These are phyloP conservation scores for Plutomurus gul DNA, from an alignment of 1,140 invertebrate genomes.

Conservation along the genomic window DNA sequence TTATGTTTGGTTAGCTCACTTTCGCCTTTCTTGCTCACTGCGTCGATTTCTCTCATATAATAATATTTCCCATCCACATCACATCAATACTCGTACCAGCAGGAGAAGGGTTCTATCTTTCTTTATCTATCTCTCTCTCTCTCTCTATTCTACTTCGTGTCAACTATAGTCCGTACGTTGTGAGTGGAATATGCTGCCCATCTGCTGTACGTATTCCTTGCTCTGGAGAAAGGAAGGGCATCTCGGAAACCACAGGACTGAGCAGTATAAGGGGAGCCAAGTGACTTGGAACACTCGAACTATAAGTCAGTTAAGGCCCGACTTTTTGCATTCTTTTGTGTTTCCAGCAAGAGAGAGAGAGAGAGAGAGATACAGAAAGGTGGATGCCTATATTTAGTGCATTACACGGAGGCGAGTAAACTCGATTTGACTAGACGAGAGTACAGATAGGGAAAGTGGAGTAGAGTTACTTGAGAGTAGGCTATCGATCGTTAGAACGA, in stretches of 20 bases:
- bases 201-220: too few species aligned
- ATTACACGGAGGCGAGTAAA: neutral
- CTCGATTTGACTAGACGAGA: neutral
- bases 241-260: too few species aligned
- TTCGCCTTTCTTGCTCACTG: neutral
- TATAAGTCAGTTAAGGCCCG: neutral
- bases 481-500: constrained; percentile 25
- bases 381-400: constrained; percentile 5
- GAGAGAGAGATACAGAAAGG: neutral
- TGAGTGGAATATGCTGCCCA: too few species aligned
- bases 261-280: too few species aligned
- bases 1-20: neutral
- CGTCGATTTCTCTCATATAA: neutral
- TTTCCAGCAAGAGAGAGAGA: constrained; percentile 1
- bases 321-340: constrained; percentile 7
- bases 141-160: neutral
- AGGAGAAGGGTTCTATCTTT: neutral
- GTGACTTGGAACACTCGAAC: neutral
- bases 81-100: neutral
- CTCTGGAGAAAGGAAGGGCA: too few species aligned
- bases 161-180: too few species aligned
- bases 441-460: constrained; percentile 17
- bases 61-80: neutral
- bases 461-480: constrained; percentile 20
- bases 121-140: neutral